A percentile compares a stretch with the other conserved stretches of the same genome.
Evolutionary conservation across 2,797 vertebrate species (phyloP).

Genomic region (Anas capensis): DNA sequence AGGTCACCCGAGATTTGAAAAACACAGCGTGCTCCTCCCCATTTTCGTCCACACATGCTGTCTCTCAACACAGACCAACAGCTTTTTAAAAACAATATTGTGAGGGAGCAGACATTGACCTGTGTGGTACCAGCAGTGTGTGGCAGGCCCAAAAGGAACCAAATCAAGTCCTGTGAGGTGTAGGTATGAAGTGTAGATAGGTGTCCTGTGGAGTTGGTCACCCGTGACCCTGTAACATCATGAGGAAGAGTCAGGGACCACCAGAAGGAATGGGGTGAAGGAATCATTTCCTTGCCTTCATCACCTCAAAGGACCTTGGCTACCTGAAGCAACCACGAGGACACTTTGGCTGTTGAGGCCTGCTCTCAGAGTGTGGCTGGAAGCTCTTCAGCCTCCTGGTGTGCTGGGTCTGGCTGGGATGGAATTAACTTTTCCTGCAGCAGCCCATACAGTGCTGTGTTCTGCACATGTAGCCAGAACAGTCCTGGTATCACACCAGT

Average conservation of each 20-base stretch:
- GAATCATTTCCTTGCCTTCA: background rate
- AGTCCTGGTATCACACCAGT: too few relatives aligned
- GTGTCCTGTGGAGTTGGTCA: background rate
- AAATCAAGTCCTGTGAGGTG: background rate
- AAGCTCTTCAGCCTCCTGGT: background rate
- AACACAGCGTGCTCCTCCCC: background rate
- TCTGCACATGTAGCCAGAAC: too few relatives aligned
- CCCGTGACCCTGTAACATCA: background rate
- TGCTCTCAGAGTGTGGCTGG: background rate
- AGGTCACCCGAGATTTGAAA: background rate
- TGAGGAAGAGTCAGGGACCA: background rate
- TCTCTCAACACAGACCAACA: background rate
- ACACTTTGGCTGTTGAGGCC: background rate
- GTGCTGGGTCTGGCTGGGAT: too few relatives aligned
- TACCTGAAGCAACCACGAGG: background rate
- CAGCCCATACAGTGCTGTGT: too few relatives aligned
- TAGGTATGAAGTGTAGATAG: background rate
- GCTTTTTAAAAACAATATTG: background rate
- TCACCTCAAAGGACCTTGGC: background rate
- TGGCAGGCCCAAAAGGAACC: background rate
- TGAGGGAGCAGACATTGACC: background rate
- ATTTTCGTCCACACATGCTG: background rate
- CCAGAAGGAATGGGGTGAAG: accelerated
- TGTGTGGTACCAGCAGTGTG: background rate
- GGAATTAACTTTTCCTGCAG: too few relatives aligned